These are phyloP conservation scores for Tragelaphus eurycerus DNA, from an alignment of 2,797 vertebrate species.

Conservation along the genomic window DNA sequence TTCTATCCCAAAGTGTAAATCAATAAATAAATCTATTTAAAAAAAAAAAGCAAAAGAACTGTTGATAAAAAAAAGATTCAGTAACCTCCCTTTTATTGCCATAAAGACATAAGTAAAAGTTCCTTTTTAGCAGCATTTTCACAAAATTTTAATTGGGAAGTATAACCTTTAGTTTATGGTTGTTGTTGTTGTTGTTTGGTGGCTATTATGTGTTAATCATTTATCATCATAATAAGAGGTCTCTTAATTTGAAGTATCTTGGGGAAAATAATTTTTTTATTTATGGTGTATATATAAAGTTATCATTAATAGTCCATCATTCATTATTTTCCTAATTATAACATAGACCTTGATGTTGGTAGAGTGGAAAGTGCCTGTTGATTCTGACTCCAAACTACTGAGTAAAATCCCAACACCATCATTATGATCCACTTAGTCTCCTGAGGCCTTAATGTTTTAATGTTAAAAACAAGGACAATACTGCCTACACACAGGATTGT, in stretches of 20 bases:
- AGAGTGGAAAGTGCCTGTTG: neutral
- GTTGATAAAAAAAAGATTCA: neutral
- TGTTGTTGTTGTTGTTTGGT: neutral
- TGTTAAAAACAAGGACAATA: neutral
- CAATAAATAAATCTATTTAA: too few species aligned
- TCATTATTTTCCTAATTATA: neutral
- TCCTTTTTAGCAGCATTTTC: neutral
- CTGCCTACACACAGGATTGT: neutral
- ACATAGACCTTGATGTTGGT: neutral
- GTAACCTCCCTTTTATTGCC: neutral
- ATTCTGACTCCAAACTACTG: neutral
- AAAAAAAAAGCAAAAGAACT: too few species aligned
- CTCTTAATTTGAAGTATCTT: neutral
- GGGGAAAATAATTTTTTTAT: neutral
- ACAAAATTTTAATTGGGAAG: neutral
- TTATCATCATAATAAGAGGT: neutral
- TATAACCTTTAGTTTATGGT: neutral
- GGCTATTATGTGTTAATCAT: neutral
- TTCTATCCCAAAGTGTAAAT: neutral
- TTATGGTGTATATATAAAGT: neutral
- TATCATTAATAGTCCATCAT: neutral
- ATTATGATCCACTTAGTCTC: neutral
- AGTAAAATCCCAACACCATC: neutral
- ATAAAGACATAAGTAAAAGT: neutral
- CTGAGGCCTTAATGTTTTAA: neutral